These are phyloP conservation scores for Elymnias hypermnestra DNA, from an alignment of 1,140 invertebrate species.

Conservation along the genomic window DNA sequence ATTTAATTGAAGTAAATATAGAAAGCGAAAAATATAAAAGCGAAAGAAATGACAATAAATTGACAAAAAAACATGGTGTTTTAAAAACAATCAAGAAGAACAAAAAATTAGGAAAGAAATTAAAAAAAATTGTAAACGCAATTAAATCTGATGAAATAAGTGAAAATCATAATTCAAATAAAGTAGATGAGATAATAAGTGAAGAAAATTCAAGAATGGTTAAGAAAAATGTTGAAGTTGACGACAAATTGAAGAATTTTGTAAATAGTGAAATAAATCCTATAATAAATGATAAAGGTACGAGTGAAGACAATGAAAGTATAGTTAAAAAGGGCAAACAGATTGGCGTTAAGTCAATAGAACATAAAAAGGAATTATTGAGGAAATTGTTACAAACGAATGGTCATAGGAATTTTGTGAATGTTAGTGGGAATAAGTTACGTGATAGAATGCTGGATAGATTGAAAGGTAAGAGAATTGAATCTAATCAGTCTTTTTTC, in stretches of 20 bases:
- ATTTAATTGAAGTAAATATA: not conserved
- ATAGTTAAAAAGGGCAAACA: too few species aligned
- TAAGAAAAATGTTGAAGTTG: too few species aligned
- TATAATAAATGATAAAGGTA: too few species aligned
- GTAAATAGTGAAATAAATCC: too few species aligned
- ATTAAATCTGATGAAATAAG: too few species aligned
- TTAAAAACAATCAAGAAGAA: not conserved
- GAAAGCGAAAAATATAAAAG: constrained; percentile 1
- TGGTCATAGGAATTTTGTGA: constrained; percentile 36
- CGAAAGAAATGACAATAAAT: constrained; percentile 9
- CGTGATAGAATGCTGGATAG: constrained; percentile 64
- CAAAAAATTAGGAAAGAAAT: not conserved
- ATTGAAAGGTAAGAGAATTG: constrained; percentile 62
- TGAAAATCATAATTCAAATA: too few species aligned
- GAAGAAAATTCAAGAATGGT: too few species aligned
- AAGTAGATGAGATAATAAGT: too few species aligned
- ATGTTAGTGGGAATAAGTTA: constrained; percentile 41
- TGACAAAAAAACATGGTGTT: constrained; percentile 7
- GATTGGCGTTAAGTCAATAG: not conserved
- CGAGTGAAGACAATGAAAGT: too few species aligned
- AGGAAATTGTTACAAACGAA: not conserved
- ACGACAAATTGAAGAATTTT: too few species aligned
- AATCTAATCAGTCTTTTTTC: too few species aligned
- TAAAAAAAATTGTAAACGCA: not conserved
- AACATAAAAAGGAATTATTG: constrained; percentile 27